Base-by-base conservation (phyloP, 2,113 vertebrate genomes). In the Apteryx owenii region DNA sequence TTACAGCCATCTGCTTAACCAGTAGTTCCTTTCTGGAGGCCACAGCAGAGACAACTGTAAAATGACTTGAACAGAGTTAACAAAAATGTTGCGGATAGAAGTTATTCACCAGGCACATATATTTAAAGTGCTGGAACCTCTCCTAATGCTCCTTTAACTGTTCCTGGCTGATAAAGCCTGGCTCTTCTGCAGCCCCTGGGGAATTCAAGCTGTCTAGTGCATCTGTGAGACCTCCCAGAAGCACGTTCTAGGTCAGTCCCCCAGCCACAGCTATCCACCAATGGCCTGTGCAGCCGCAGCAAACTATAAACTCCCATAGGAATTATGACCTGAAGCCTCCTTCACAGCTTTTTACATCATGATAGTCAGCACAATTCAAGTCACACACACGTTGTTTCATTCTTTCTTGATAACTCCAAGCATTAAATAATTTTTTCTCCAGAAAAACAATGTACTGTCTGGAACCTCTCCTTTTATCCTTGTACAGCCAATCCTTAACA, bases 401-500 rank as follows among this genome's bases (percentile, higher is more conserved):
- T 5, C 10, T 13, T 50, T 36, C 69, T 33, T 6, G 29, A 2
- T 2, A 12, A 5, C 21, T 25, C n/a, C 80, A 71, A 36, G 2
- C 2, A 0, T 0, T 15, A 25, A 70, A 66, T 8, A 4, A 26
- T 40, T 76, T 20, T 36, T 85, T 26, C 54, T 62, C 25, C 16
- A 1, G 42, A 21, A 56, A 53, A n/a, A 3, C 3, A 0, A 53
- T 0, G 2, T 16, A 0, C 46, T 16, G 46, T 66, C 42, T 6
- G 14, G 68, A 22, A 0, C 1, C 44, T 75, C 53, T 56, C 66
- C 65, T 58, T 13, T 33, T 7, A 89, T 75, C 50, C 54, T 18
- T 20, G 12, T 4, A 4, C 25, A 20, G 79, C 78, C 64, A 80
- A 44, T 75, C 14, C 72, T 42, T 4, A 38, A 6, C 54, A 38